These are phyloP conservation scores for Drosophila insularis DNA, from an alignment of 1,140 invertebrate species.

Conservation along the genomic window DNA sequence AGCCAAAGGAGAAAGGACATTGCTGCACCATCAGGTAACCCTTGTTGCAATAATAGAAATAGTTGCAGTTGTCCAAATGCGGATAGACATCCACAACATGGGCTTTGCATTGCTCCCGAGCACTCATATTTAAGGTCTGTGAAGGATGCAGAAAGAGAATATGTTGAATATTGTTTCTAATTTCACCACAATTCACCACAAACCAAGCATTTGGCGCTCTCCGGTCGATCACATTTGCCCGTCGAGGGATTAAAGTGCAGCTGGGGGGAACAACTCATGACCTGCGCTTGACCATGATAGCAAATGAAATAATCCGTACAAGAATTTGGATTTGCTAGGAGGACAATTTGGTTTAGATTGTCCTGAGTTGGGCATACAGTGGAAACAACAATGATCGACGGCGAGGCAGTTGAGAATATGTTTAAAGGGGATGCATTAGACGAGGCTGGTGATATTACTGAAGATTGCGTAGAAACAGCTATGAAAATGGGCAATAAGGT, in stretches of 20 bases:
- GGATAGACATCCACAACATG: conserved; percentile 68
- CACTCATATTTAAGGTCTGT: conserved; percentile 42
- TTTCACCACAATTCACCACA: background rate
- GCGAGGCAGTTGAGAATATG: background rate
- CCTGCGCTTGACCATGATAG: conserved; percentile 58
- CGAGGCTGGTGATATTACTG: background rate
- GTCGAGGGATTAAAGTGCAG: conserved; percentile 68
- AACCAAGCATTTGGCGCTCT: conserved; percentile 70
- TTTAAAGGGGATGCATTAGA: background rate
- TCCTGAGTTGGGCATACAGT: conserved; percentile 57
- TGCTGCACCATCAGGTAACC: conserved; percentile 72
- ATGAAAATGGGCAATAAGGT: background rate
- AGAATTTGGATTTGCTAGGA: conserved; percentile 62
- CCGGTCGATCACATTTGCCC: conserved; percentile 70
- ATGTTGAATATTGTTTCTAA: background rate
- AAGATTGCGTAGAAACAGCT: background rate
- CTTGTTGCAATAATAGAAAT: conserved; percentile 66
- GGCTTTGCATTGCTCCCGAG: conserved; percentile 63
- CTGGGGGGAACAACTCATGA: conserved; percentile 62
- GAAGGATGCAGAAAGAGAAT: background rate
- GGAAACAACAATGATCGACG: conserved; percentile 26
- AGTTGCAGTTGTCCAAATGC: conserved; percentile 74
- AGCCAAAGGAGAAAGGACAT: conserved; percentile 72
- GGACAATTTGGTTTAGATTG: conserved; percentile 50
- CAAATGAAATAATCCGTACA: conserved; percentile 75